A percentile compares a stretch with the other conserved stretches of the same genome.
phyloP scores from a whole-genome alignment of 2,888 invertebrate species.

The Yponomeuta evonymella region DNA sequence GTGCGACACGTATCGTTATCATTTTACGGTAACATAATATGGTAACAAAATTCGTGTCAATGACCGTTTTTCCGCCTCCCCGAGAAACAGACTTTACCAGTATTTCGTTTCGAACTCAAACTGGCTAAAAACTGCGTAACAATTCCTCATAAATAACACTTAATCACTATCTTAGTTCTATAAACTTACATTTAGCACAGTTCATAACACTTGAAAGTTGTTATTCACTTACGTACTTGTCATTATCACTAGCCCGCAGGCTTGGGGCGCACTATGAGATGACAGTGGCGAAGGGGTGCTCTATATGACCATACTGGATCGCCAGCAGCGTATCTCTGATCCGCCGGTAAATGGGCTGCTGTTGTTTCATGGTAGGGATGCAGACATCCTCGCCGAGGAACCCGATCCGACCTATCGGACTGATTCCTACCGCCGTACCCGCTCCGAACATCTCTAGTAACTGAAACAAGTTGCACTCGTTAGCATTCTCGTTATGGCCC shows the following conservation, averaged over 20 bases:
- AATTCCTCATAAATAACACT: background rate
- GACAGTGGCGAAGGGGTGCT: constrained; percentile 86
- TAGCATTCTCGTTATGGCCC: background rate
- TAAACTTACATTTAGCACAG: background rate
- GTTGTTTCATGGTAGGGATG: constrained; percentile 85
- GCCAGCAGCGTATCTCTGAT: constrained; percentile 86
- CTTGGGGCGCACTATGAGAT: constrained; percentile 46
- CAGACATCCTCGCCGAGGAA: constrained; percentile 81
- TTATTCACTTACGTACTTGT: constrained; percentile 5
- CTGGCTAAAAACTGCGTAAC: background rate
- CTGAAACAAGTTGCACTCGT: constrained; percentile 67
- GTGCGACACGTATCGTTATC: too few relatives aligned
- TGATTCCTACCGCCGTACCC: constrained; percentile 97
- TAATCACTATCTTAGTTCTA: background rate
- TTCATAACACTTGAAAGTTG: background rate
- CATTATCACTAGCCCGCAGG: background rate
- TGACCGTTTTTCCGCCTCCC: too few relatives aligned
- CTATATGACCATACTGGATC: constrained; percentile 92
- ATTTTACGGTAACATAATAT: too few relatives aligned
- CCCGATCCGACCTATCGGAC: constrained; percentile 91
- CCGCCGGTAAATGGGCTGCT: constrained; percentile 82
- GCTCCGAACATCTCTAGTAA: constrained; percentile 96
- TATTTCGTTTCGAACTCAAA: background rate
- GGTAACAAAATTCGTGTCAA: too few relatives aligned
- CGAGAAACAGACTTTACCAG: background rate